Conservation (phyloP, 2,888 invertebrate species). For the Uropetala carovei region DNA sequence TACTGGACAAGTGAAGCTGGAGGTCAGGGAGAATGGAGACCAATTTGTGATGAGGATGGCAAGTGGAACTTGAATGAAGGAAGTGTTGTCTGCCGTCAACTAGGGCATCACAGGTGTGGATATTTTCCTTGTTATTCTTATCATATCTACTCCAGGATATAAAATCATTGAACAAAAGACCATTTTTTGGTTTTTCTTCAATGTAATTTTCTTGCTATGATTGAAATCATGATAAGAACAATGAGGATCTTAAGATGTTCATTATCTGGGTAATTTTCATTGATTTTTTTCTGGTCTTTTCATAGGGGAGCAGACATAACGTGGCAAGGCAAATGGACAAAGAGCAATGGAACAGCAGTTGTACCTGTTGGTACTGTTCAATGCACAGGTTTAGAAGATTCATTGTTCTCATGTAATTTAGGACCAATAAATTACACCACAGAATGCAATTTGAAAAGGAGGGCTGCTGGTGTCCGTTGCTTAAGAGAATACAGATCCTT, state of each 20-base stretch:
- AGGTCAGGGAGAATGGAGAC: conserved; percentile 74
- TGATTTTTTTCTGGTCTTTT: conserved; percentile 66
- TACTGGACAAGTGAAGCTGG: conserved; percentile 72
- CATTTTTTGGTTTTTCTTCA: no score
- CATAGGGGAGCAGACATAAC: conserved; percentile 76
- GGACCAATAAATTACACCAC: conserved; percentile 64
- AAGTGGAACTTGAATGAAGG: conserved; percentile 77
- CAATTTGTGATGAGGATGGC: conserved; percentile 76
- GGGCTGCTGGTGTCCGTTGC: conserved; percentile 47
- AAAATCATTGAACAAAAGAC: no score
- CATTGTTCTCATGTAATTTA: conserved; percentile 71
- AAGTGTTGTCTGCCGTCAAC: conserved; percentile 76
- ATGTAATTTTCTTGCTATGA: no score
- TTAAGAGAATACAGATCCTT: conserved; percentile 70
- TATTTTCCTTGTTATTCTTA: neutral
- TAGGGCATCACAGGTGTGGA: conserved; percentile 75
- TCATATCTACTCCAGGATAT: no score
- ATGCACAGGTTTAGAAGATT: conserved; percentile 75
- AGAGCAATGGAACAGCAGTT: neutral
- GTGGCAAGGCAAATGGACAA: conserved; percentile 75
- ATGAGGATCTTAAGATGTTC: neutral
- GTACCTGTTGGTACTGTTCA: conserved; percentile 69
- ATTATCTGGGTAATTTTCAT: neutral
- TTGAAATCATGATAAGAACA: neutral
- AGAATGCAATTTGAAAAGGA: conserved; percentile 23